Evolutionary conservation across 2,888 invertebrate genomes (phyloP), one percentile per base, ranked within the genome.

Genomic region (Tetranychus piercei): DNA sequence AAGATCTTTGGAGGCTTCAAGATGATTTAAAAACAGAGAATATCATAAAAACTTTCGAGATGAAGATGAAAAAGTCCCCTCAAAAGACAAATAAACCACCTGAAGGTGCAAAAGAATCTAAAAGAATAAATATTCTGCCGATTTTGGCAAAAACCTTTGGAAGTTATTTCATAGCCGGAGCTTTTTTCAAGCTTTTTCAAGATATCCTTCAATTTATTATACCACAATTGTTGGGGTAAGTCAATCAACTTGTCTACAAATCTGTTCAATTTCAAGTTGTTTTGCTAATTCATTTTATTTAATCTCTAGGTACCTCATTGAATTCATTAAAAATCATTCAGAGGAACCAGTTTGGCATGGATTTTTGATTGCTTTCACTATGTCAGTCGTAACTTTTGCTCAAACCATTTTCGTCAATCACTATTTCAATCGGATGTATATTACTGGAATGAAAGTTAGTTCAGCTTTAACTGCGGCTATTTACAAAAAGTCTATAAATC

Each of bases 351-450:
- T 71, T n/a, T 95, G 94, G 94, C 90, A 90, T 82, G 94, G 96
- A 55, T 90, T 91, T 79, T 81, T 92, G 11, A 94, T 90, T 82
- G 90, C 93, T 0, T 83, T 86, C 0, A 81, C 88, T 1, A 85
- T 96, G 76, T 87, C 96, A 78, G 80, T 87, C 4, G 87, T 89
- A 66, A 90, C 94, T 0, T 85, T 88, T 0, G 81, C 89, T 0
- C 92, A 94, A 83, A 94, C 94, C 0, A 82, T 94, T 79, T 84
- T 94, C 72, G 84, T 93, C 67, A 89, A 92, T 2, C 93, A 94
- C 81, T 94, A 94, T 83, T 94, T 94, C 83, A 90, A 93, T 81
- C 86, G 89, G 75, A 92, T 92, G 91, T 90, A 91, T 83, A 85
- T 91, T 72, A 89, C 92, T 23, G 95, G 95, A 5, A 88, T 96